phyloP scores from a whole-genome alignment of 1,140 invertebrate genomes.

The Rhopalosiphum padi region DNA sequence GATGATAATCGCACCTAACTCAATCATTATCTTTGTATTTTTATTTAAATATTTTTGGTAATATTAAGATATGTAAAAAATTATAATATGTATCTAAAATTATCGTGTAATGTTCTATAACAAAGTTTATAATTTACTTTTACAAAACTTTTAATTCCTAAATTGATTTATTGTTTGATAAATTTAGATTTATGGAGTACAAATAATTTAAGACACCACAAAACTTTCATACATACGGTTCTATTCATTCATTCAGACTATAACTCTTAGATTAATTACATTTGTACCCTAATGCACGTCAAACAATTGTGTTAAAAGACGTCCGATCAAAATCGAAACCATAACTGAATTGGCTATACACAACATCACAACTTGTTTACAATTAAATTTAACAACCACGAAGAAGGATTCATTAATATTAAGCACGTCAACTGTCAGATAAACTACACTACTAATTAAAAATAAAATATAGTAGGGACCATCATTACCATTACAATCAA shows the following conservation, averaged over 20 bases:
- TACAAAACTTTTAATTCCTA: neutral
- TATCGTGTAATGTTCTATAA: neutral
- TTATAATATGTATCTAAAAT: neutral
- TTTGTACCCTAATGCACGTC: neutral
- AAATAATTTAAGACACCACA: neutral
- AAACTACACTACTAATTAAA: neutral
- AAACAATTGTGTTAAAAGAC: conserved; percentile 11
- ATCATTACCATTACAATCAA: neutral
- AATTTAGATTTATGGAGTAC: neutral
- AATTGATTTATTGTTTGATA: neutral
- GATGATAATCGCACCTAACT: neutral
- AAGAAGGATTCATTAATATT: neutral
- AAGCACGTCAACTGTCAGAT: neutral
- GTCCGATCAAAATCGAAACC: neutral
- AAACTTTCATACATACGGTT: neutral
- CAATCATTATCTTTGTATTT: neutral
- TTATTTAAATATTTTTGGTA: neutral
- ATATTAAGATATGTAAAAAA: neutral
- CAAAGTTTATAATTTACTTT: neutral
- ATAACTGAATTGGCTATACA: neutral
- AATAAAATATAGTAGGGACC: neutral
- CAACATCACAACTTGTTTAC: neutral
- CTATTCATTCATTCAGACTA: neutral
- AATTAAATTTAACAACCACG: neutral
- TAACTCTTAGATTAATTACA: conserved; percentile 25